Percentiles rank a stretch among this genome's conserved stretches.
phyloP scores from a whole-genome alignment of 1,140 invertebrate genomes.

The Hylaeus volcanicus region DNA sequence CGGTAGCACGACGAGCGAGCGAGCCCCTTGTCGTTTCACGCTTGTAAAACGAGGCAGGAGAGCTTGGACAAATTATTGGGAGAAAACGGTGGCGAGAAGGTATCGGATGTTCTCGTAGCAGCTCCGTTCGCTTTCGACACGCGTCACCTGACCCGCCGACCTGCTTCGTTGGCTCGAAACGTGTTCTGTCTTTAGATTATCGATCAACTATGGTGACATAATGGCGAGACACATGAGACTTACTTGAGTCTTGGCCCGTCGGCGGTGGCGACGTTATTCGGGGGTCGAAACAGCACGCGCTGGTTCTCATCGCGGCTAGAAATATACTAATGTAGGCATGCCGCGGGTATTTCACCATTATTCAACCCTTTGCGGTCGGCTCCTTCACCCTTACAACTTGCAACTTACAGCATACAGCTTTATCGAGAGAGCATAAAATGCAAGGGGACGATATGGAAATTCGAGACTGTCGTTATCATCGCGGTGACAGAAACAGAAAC shows the following conservation, averaged over 20 bases:
- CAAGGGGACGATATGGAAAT: too few relatives aligned
- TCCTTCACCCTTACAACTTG: background rate
- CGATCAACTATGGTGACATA: conserved; percentile 60
- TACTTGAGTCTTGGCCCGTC: conserved; percentile 83
- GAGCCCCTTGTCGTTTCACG: background rate
- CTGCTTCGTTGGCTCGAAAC: conserved; percentile 2
- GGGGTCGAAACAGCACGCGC: conserved; percentile 86
- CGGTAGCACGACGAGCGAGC: background rate
- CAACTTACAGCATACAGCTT: too few relatives aligned
- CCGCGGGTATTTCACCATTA: conserved; percentile 64
- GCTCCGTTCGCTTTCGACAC: too few relatives aligned
- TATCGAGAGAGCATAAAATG: too few relatives aligned
- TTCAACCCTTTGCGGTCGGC: conserved; percentile 32
- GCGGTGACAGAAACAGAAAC: too few relatives aligned
- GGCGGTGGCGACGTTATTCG: conserved; percentile 85
- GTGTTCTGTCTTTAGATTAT: conserved; percentile 34
- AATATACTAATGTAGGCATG: conserved; percentile 78
- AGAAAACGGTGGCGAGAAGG: too few relatives aligned
- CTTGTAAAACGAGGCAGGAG: conserved; percentile 1
- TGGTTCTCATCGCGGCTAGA: conserved; percentile 86
- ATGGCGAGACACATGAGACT: conserved; percentile 75
- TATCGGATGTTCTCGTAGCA: too few relatives aligned
- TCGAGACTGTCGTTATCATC: too few relatives aligned
- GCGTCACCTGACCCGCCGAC: background rate
- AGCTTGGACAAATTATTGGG: background rate